Base-by-base conservation (phyloP, 2,797 vertebrate genomes). In the Mastacembelus armatus region DNA sequence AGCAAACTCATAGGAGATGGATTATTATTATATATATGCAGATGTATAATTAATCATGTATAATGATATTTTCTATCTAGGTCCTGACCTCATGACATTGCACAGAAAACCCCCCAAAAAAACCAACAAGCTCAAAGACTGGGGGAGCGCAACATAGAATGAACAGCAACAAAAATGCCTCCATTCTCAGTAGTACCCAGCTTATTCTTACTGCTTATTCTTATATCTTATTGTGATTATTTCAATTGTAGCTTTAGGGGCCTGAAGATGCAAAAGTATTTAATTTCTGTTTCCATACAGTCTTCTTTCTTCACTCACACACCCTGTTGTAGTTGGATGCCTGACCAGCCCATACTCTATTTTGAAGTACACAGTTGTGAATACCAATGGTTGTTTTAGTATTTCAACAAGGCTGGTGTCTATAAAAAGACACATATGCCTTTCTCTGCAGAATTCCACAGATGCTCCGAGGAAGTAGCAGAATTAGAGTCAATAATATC, bases 361-460 rank as follows among this genome's bases (percentile, higher is more conserved):
- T 93, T 91, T 80, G 33, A 87, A 84, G 66, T 59, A 26, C 81
- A 82, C 91, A 91, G 86, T 87, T 92, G 88, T 74, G 78, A 78
- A 89, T 91, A 85, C 86, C 83, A 78, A 19, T 43, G 78, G 72
- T 80, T 65, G 64, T 57, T 75, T n/a, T 81, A 84, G 87, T 82
- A 88, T 91, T 89, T 80, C 60, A 66, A 66, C 83, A 72, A 71
- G 79, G 49, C 75, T 33, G 0, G 22, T 39, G 73, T 84, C 88
- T 88, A 89, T 68, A 89, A 84, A 90, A 85, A 86, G 80, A 80
- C 54, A 61, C 72, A 18, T 72, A 63, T 74, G 81, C 72, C 74
- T 86, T 85, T 83, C 83, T 86, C 80, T 84, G 77, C 79, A 78
- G 38, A 67, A 90, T 91, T 89, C 85, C 79, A 56, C 54, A 51